Base-by-base conservation (phyloP, 2,797 vertebrate genomes). In the Huso huso region DNA sequence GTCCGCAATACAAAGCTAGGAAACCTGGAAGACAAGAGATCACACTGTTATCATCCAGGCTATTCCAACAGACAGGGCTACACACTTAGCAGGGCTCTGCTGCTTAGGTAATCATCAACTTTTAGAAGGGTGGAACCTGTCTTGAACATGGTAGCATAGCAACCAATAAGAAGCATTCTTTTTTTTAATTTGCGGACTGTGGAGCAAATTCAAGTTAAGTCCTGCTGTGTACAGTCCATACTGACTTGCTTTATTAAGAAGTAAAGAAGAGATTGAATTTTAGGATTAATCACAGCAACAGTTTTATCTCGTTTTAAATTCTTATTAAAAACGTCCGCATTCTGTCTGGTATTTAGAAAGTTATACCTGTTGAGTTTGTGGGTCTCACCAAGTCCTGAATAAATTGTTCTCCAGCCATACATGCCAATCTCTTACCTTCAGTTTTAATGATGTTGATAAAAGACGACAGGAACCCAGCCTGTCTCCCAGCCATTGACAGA, bases 1-100 rank as follows among this genome's bases (percentile, higher is more conserved):
- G 69, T 6, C 79, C 81, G 18, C 66, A 63, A 58, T 80, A 83
- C 59, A 81, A 72, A n/a, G 73, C 66, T 13, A 66, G 6, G 23
- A 78, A 53, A 3, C 79, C 79, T 81, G 63, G 11, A 62, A 63
- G 6, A 62, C 8, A 67, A 63, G 49, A 64, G 49, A 64, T 3
- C 49, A 2, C 37, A 62, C 7, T 55, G 7, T 12, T 23, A 70
- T 11, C 63, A 6, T 51, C 37, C 52, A 48, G 10, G 58, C 15
- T 13, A 13, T 18, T 15, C 55, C 48, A 9, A 1, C n/a, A 8
- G 6, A 12, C 62, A 10, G 6, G 6, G 48, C 23, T 12, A 49
- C 64, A 55, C 23, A 66, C 6, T 8, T 6, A 23, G 15, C n/a
- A 15, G 49, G 62, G 48, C 12, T 23, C 1, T 65, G 64, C 23